These are phyloP conservation scores for Microcebus ravelobensis DNA, from an alignment of 2,113 vertebrate genomes.

Conservation along the genomic window DNA sequence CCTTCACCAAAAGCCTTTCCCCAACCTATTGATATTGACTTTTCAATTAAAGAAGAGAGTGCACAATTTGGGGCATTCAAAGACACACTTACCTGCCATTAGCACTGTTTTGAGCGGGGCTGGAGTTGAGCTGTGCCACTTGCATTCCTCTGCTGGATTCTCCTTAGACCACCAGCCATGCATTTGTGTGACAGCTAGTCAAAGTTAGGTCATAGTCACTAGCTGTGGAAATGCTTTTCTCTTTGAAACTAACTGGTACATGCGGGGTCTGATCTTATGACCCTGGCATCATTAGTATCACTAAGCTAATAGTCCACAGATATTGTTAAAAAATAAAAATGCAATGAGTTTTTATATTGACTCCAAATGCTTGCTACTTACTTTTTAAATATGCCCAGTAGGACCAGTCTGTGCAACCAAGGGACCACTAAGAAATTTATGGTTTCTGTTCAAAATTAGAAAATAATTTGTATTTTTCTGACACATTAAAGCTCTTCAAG, in stretches of 20 bases:
- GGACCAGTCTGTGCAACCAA: not conserved
- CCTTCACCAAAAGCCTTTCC: not conserved
- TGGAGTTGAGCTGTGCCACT: not conserved
- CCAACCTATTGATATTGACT: not conserved
- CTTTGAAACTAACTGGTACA: slow-evolving; percentile 59
- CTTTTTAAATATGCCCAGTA: slow-evolving; percentile 25
- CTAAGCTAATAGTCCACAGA: slow-evolving; percentile 56
- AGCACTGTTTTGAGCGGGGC: not conserved
- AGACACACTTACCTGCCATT: not conserved
- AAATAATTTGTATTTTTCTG: slow-evolving; percentile 44
- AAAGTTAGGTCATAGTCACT: not conserved
- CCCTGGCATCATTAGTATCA: slow-evolving; percentile 40
- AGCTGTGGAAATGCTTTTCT: slow-evolving; percentile 13
- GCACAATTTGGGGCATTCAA: not conserved
- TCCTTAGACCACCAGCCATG: not conserved
- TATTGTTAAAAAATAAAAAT: slow-evolving; percentile 42
- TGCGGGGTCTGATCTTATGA: slow-evolving; percentile 63
- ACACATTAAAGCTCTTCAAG: not conserved
- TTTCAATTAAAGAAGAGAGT: not conserved
- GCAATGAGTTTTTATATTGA: slow-evolving; percentile 25
- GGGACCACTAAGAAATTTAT: not conserved
- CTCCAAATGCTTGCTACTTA: slow-evolving; percentile 1
- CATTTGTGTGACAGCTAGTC: not conserved
- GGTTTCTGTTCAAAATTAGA: slow-evolving; percentile 34
- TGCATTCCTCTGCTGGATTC: not conserved